These are phyloP conservation scores for Magallana angulata DNA, from an alignment of 1,140 invertebrate species.

Conservation along the genomic window DNA sequence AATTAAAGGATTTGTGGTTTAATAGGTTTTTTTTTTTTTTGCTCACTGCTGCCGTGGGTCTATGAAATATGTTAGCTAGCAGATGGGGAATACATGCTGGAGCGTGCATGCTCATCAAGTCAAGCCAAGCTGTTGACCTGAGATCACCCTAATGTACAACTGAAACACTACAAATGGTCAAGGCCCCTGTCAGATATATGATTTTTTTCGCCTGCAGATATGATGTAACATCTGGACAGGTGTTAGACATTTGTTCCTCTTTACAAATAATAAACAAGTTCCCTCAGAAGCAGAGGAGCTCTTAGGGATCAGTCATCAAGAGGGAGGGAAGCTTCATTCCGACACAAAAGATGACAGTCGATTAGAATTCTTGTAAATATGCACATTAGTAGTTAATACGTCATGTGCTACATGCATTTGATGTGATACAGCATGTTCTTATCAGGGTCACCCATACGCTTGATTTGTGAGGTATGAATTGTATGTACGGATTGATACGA, in stretches of 20 bases:
- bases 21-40: neutral
- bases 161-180: conserved; percentile 23
- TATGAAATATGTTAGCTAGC: neutral
- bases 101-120: conserved; percentile 9
- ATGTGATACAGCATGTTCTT: conserved; percentile 30
- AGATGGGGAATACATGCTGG: neutral
- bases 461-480: neutral
- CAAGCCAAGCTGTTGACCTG: conserved; percentile 19
- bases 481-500: conserved; percentile 28
- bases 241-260: conserved; percentile 31
- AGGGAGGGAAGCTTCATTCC: conserved; percentile 12
- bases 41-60: too few species aligned
- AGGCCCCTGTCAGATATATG: conserved; percentile 9
- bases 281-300: neutral
- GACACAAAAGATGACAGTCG: conserved; percentile 32
- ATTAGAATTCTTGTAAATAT: conserved; percentile 38
- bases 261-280: conserved; percentile 27
- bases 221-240: conserved; percentile 25
- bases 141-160: neutral
- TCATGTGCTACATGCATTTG: conserved; percentile 9
- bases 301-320: conserved; percentile 22
- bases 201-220: conserved; percentile 17
- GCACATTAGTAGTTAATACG: conserved; percentile 33
- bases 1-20: conserved; percentile 18
- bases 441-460: conserved; percentile 21